phyloP scores from a whole-genome alignment of 1,140 invertebrate species.

The Drosophila suzukii region DNA sequence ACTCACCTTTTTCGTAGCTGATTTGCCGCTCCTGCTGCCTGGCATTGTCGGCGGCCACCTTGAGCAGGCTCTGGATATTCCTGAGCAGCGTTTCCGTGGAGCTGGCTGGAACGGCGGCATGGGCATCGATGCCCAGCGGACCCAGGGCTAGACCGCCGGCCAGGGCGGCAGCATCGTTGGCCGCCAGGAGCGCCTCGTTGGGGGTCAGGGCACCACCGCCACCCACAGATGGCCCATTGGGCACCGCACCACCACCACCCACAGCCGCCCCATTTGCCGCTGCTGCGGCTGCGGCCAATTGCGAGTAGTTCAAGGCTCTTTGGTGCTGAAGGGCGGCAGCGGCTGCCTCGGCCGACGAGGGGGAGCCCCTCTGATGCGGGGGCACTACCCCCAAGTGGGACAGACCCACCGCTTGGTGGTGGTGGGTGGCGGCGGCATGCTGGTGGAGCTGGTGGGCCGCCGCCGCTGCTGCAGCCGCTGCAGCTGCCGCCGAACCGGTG shows the following conservation, averaged over 20 bases:
- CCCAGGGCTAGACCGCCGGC: conserved; percentile 82
- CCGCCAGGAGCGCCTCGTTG: conserved; percentile 70
- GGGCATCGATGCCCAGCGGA: conserved; percentile 74
- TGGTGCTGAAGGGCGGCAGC: conserved; percentile 86
- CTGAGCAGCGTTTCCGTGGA: conserved; percentile 96
- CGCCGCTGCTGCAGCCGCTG: conserved; percentile 67
- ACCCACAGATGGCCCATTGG: conserved; percentile 48
- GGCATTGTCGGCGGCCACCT: conserved; percentile 97
- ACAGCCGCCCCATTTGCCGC: conserved; percentile 82
- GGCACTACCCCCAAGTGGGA: conserved; percentile 69
- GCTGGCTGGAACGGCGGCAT: conserved; percentile 85
- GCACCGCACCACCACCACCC: conserved; percentile 45
- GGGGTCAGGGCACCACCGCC: conserved; percentile 67
- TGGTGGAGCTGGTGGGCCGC: conserved; percentile 72
- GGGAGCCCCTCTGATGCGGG: conserved; percentile 43
- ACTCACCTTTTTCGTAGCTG: conserved; percentile 96
- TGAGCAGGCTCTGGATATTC: conserved; percentile 97
- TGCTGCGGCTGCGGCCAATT: conserved; percentile 86
- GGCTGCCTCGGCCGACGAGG: conserved; percentile 60
- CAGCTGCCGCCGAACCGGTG: conserved; percentile 71
- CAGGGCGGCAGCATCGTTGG: conserved; percentile 81
- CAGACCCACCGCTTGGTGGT: conserved; percentile 62
- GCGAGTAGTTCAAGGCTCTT: conserved; percentile 90
- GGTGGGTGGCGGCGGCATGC: conserved; percentile 61
- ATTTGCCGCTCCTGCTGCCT: conserved; percentile 97